These are phyloP conservation scores for Carposina sasakii DNA, from an alignment of 1,140 invertebrate species.

Conservation along the genomic window DNA sequence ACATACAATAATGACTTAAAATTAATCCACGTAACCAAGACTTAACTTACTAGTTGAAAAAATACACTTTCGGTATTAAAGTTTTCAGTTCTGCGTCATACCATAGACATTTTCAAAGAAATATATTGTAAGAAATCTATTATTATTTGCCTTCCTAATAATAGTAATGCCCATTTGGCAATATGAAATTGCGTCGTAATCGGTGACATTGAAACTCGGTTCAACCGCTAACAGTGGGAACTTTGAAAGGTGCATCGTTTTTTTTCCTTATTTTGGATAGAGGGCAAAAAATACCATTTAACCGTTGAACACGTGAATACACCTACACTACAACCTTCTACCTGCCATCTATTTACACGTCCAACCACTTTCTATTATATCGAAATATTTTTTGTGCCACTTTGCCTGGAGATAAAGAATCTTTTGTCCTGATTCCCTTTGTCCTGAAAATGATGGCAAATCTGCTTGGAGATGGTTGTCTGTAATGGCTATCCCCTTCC, in stretches of 20 bases:
- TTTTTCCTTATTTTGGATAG: conserved; percentile 18
- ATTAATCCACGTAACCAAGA: no score
- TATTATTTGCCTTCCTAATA: no score
- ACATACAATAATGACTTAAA: no score
- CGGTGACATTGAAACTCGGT: no score
- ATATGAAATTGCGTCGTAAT: no score
- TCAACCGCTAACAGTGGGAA: conserved; percentile 61
- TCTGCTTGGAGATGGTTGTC: conserved; percentile 14
- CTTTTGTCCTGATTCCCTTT: conserved; percentile 47
- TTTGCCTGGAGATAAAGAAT: conserved; percentile 41
- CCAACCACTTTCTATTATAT: conserved; percentile 47
- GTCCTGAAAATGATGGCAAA: conserved; percentile 28
- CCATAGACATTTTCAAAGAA: no score
- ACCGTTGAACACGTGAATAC: conserved; percentile 55
- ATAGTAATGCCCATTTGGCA: no score
- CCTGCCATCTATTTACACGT: conserved; percentile 62
- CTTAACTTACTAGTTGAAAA: no score
- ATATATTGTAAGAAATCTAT: no score
- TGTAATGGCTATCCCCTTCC: conserved; percentile 5
- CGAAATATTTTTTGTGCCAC: conserved; percentile 45
- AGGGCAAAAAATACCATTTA: conserved; percentile 40
- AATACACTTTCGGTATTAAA: no score
- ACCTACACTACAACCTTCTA: conserved; percentile 67
- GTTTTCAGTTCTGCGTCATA: no score
- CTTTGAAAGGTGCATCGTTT: conserved; percentile 56